Evolutionary conservation across 2,113 vertebrate genomes (phyloP).

Genomic region (Crotalus helleri): DNA sequence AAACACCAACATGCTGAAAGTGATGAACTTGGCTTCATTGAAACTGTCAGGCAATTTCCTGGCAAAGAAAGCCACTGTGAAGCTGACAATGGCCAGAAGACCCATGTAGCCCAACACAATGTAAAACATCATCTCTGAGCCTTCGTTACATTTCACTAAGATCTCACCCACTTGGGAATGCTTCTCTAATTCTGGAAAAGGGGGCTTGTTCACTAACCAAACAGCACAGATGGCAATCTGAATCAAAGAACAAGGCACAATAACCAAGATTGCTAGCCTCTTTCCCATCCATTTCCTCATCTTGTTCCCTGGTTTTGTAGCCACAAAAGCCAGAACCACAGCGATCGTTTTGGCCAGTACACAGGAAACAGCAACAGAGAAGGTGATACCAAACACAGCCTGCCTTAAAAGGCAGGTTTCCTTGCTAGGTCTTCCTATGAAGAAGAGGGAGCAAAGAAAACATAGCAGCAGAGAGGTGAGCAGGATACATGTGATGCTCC

Average conservation of each 20-base stretch:
- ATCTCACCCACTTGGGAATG: background rate
- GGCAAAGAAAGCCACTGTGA: background rate
- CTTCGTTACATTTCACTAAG: background rate
- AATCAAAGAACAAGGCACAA: background rate
- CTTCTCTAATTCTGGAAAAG: background rate
- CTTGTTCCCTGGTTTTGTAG: no score
- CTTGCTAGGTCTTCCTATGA: no score
- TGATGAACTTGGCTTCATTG: background rate
- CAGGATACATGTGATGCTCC: background rate
- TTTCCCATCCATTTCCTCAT: background rate
- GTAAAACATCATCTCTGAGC: background rate
- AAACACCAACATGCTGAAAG: slow-evolving; percentile 2
- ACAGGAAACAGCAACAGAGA: background rate
- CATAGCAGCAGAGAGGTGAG: no score
- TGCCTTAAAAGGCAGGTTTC: no score
- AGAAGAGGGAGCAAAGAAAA: no score
- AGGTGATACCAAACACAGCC: no score
- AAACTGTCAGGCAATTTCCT: background rate
- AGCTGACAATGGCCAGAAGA: background rate
- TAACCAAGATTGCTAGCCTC: background rate
- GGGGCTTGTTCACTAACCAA: background rate
- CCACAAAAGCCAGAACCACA: no score
- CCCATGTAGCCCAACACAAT: background rate
- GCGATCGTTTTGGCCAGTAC: background rate
- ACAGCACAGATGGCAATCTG: background rate